Evolutionary conservation across 1,140 invertebrate species (phyloP), one percentile per base, ranked within the genome.

Genomic region (Hyles vespertilio): DNA sequence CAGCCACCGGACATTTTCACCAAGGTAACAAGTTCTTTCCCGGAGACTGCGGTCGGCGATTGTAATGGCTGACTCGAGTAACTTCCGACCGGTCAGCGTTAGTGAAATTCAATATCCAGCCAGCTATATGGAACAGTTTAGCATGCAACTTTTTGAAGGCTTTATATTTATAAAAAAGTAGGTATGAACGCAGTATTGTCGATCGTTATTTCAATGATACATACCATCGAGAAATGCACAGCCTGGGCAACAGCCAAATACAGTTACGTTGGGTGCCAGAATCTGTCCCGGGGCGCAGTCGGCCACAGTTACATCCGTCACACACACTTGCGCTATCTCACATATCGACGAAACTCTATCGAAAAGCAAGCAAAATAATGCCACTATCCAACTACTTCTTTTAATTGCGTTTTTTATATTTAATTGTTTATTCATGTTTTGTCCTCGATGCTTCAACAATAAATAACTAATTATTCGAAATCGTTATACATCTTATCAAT

Each of bases 191-290:
- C 12, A 48, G n/a, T 48, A 11, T 22, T 22, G 22, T 22, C 22
- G 22, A 22, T 48, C n/a, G 12, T 48, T 11, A 5, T 11, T n/a
- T 48, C 11, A 45, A 46, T 46, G 12, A 46, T 53, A 46, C 59
- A 60, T 70, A 74, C 68, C 66, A 11, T 51, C 33, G 12, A 64
- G 48, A 3, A 43, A n/a, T 59, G 36, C 60, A 61, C 89, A 90
- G 11, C 70, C 70, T 5, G 88, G 87, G 69, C 89, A 90, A 62
- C 89, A 89, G 33, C 74, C 74, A 12, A 67, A 71, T 62, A 86
- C 67, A 33, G 50, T 63, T 3, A 56, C 34, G 54, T 85, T 79
- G 8, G 68, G 67, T 7, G 63, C 61, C 11, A 89, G 51, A 4
- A 71, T 72, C 50, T 77, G 55, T n/a, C 70, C 72, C 6, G 52